phyloP scores from a whole-genome alignment of 2,888 invertebrate species.

The Thera obeliscata region DNA sequence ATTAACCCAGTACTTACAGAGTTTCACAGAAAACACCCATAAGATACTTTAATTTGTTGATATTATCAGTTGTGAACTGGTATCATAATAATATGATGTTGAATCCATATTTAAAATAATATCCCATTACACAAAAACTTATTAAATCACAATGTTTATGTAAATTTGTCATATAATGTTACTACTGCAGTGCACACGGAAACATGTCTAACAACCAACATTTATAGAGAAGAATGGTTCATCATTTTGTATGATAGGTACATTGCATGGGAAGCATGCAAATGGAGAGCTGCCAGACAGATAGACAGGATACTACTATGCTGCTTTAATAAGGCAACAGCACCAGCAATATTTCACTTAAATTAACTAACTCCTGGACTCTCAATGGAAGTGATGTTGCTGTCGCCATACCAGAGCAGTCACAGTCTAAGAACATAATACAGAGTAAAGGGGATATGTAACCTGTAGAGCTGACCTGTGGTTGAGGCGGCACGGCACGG shows the following conservation, averaged over 20 bases:
- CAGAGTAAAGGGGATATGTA: conserved; percentile 38
- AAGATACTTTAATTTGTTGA: too few species aligned
- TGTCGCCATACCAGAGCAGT: background rate
- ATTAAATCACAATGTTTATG: too few species aligned
- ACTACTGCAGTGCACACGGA: background rate
- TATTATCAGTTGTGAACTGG: too few species aligned
- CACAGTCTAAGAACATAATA: background rate
- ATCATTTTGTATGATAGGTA: conserved; percentile 49
- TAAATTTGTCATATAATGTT: background rate
- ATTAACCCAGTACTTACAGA: too few species aligned
- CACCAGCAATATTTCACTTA: too few species aligned
- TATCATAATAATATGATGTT: too few species aligned
- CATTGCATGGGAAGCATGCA: conserved; percentile 51
- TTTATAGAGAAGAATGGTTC: conserved; percentile 74
- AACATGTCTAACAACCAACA: conserved; percentile 40
- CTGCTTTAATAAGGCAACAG: background rate
- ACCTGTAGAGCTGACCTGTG: conserved; percentile 41
- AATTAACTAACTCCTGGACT: too few species aligned
- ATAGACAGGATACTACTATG: conserved; percentile 13
- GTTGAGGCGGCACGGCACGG: conserved; percentile 5
- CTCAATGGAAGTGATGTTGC: too few species aligned
- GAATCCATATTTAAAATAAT: too few species aligned
- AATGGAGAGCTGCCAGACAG: conserved; percentile 63
- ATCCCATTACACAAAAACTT: too few species aligned
- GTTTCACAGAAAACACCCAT: too few species aligned